phyloP scores from a whole-genome alignment of 2,113 vertebrate genomes.

The Coregonus clupeaformis region DNA sequence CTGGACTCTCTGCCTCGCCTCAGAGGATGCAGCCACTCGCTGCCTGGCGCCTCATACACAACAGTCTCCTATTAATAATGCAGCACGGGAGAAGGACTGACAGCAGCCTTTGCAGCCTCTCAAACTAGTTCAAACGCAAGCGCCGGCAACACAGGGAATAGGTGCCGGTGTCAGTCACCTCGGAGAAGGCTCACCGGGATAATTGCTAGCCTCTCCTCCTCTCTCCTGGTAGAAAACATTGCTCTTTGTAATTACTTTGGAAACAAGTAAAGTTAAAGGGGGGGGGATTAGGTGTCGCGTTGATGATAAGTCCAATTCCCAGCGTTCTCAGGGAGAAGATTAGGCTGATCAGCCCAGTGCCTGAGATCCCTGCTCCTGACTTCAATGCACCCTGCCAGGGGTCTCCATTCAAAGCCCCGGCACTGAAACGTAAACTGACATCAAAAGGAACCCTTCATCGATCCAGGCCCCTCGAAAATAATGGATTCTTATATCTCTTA shows the following conservation, averaged over 20 bases:
- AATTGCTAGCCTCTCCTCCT: slow-evolving; percentile 41
- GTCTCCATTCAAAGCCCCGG: background rate
- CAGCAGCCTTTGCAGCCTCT: slow-evolving; percentile 35
- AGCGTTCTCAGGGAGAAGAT: background rate
- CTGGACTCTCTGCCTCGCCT: slow-evolving; percentile 34
- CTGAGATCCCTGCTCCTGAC: background rate
- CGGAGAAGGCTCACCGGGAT: slow-evolving; percentile 31
- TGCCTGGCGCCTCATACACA: background rate
- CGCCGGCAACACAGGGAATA: slow-evolving; percentile 18
- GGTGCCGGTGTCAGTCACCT: slow-evolving; percentile 35
- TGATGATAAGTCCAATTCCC: background rate
- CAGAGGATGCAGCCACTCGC: slow-evolving; percentile 11
- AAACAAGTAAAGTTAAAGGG: slow-evolving; percentile 1
- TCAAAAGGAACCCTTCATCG: background rate
- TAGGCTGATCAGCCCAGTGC: background rate
- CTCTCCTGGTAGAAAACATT: slow-evolving; percentile 19
- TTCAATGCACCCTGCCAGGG: background rate
- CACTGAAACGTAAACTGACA: background rate
- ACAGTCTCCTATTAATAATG: slow-evolving; percentile 34
- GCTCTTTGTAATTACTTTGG: slow-evolving; percentile 42
- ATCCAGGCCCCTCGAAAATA: background rate
- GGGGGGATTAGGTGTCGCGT: background rate
- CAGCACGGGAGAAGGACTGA: slow-evolving; percentile 41
- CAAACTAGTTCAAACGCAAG: slow-evolving; percentile 40
- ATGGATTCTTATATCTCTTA: background rate